These are phyloP conservation scores for Fistularia tabacaria DNA, from an alignment of 2,797 vertebrate species.

Conservation along the genomic window DNA sequence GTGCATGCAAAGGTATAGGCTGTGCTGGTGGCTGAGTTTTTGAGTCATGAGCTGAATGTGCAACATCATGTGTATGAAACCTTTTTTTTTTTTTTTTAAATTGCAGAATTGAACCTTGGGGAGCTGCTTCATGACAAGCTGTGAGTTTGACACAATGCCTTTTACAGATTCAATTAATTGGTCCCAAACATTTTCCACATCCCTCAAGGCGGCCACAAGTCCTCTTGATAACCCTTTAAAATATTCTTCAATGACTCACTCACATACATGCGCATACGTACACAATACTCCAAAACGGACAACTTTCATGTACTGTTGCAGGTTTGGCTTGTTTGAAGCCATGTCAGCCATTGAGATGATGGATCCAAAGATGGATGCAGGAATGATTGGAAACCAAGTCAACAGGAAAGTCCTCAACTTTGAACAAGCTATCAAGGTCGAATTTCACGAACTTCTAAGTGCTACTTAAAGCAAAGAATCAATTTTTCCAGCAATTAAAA, in stretches of 20 bases:
- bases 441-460: not conserved
- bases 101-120: conserved; percentile 90
- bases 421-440: conserved; percentile 96
- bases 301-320: conserved; percentile 42
- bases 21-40: not conserved
- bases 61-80: not conserved
- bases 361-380: conserved; percentile 99
- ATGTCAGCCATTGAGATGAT: conserved; percentile 99
- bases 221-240: not conserved
- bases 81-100: conserved; percentile 25
- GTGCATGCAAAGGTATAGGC: conserved; percentile 87
- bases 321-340: conserved; percentile 98
- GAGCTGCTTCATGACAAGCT: conserved; percentile 98
- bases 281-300: not conserved
- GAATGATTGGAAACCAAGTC: conserved; percentile 99
- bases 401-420: conserved; percentile 98
- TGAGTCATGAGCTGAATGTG: not conserved
- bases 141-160: conserved; percentile 76
- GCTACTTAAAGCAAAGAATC: not conserved
- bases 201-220: not conserved
- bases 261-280: not conserved
- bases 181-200: too few relatives aligned
- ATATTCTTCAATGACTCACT: not conserved
- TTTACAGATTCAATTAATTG: not conserved
- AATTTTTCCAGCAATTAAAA: not conserved